Evolutionary conservation across 2,888 invertebrate species (phyloP).

Genomic region (Clitarchus hookeri): DNA sequence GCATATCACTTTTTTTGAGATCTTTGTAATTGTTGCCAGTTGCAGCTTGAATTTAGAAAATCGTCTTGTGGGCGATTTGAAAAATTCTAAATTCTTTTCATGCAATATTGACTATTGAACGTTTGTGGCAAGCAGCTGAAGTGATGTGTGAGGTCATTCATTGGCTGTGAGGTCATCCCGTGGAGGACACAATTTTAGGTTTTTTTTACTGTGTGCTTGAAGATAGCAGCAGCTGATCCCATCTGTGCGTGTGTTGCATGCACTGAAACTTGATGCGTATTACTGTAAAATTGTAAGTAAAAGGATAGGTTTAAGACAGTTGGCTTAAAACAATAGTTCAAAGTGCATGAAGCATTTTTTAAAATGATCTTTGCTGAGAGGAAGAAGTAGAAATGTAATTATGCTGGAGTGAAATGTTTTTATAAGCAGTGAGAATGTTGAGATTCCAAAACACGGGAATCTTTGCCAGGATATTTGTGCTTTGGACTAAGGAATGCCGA

Average conservation of each 20-base stretch:
- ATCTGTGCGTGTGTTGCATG: not conserved
- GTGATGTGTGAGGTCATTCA: not conserved
- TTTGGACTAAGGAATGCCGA: not conserved
- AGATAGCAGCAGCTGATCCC: not conserved
- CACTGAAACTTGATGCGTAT: not conserved
- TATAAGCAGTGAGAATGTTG: not conserved
- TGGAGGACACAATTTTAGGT: conserved; percentile 20
- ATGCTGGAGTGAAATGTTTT: conserved; percentile 8
- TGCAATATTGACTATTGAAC: conserved; percentile 6
- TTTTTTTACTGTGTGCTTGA: conserved; percentile 10
- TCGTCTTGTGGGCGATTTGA: not conserved
- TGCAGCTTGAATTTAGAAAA: not conserved
- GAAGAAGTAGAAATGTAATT: not conserved
- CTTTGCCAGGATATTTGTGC: not conserved
- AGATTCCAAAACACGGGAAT: not conserved
- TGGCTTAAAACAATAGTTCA: not conserved
- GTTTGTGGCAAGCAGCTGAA: conserved; percentile 9
- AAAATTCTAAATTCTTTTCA: not conserved
- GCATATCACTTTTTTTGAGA: not conserved
- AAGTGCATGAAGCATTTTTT: conserved; percentile 14
- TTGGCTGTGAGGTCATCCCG: conserved; percentile 21
- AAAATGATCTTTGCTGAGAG: not conserved
- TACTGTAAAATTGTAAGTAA: conserved; percentile 10
- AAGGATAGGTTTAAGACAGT: not conserved
- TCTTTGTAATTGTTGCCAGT: not conserved